Evolutionary conservation across 2,113 vertebrate genomes (phyloP).

Genomic region (Sander vitreus): DNA sequence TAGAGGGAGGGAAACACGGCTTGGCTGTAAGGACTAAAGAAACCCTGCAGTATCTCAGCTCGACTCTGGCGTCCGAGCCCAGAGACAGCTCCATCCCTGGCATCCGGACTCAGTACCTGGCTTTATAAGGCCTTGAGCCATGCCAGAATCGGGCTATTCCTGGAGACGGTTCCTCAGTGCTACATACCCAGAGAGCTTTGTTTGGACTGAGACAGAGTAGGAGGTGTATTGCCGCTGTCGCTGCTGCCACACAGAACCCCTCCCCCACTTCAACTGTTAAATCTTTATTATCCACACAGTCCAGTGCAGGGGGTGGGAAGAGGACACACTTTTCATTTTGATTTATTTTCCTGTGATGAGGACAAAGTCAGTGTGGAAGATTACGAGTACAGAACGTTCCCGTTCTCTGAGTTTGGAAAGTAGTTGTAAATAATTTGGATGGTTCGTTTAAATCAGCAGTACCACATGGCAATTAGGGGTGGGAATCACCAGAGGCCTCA

Average conservation of each 20-base stretch:
- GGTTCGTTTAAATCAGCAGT: slow-evolving; percentile 22
- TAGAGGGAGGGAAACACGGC: slow-evolving; percentile 27
- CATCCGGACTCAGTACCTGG: slow-evolving; percentile 68
- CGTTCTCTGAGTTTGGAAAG: slow-evolving; percentile 1
- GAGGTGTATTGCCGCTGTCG: slow-evolving; percentile 38
- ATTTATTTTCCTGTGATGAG: slow-evolving; percentile 16
- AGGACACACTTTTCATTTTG: slow-evolving; percentile 19
- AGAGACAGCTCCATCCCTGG: slow-evolving; percentile 58
- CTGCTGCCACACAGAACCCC: slow-evolving; percentile 36
- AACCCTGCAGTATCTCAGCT: slow-evolving; percentile 62
- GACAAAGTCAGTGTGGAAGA: neutral
- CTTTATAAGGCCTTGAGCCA: slow-evolving; percentile 77
- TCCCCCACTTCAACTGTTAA: slow-evolving; percentile 35
- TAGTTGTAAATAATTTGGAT: slow-evolving; percentile 26
- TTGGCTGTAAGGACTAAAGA: slow-evolving; percentile 34
- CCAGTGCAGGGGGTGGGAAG: slow-evolving; percentile 14
- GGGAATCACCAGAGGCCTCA: no score
- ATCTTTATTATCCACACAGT: slow-evolving; percentile 60
- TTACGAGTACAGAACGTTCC: slow-evolving; percentile 5
- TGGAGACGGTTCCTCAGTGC: slow-evolving; percentile 54
- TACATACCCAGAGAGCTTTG: slow-evolving; percentile 65
- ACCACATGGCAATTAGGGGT: neutral
- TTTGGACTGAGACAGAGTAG: slow-evolving; percentile 64
- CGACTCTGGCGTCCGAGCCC: slow-evolving; percentile 16
- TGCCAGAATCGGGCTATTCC: slow-evolving; percentile 66